These are phyloP conservation scores for Phalera bucephala DNA, from an alignment of 2,888 invertebrate genomes.

Conservation along the genomic window DNA sequence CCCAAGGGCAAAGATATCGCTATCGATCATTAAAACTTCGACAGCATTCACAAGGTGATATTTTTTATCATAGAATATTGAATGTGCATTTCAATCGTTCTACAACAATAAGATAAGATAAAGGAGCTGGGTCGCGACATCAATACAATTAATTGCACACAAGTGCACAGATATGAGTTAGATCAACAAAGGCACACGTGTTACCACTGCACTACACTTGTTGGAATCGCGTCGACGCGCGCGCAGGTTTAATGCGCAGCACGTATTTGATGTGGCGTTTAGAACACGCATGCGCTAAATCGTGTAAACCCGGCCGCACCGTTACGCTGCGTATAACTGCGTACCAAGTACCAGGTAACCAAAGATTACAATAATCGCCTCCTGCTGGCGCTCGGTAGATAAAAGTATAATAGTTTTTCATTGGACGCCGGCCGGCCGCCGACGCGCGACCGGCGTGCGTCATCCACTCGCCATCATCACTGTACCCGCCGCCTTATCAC, in stretches of 20 bases:
- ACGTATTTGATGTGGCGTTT: constrained; percentile 33
- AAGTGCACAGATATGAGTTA: constrained; percentile 19
- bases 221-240: constrained; percentile 11
- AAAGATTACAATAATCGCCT: constrained; percentile 42
- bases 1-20: constrained; percentile 45
- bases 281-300: constrained; percentile 45
- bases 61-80: constrained; percentile 21
- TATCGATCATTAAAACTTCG: constrained; percentile 34
- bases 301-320: constrained; percentile 47
- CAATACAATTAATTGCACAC: constrained; percentile 22
- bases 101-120: constrained; percentile 37
- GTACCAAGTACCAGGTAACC: constrained; percentile 43
- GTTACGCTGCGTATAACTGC: constrained; percentile 43
- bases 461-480: constrained; percentile 24
- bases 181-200: constrained; percentile 45
- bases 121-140: constrained; percentile 24
- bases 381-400: constrained; percentile 5
- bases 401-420: constrained; percentile 5
- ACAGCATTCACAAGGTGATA: constrained; percentile 28
- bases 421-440: constrained; percentile 24
- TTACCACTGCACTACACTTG: constrained; percentile 19
- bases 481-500: constrained; percentile 30
- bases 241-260: constrained; percentile 30
- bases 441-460: constrained; percentile 24
- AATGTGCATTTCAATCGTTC: constrained; percentile 23